Evolutionary conservation across 1,140 invertebrate genomes (phyloP).

Genomic region (roundworm (Caenorhabditis elegans)): DNA sequence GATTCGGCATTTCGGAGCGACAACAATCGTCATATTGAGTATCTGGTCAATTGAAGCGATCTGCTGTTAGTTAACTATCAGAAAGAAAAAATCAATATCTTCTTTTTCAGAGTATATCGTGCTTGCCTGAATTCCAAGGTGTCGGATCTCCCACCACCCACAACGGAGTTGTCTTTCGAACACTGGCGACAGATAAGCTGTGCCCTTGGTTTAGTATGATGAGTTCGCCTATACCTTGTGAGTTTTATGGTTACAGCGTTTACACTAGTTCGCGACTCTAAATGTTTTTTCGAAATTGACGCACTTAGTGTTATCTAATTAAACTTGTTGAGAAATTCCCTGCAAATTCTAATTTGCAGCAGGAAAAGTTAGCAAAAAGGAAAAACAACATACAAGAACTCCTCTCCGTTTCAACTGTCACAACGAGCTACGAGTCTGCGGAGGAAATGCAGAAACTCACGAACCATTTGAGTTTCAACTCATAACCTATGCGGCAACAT

Average conservation of each 20-base stretch:
- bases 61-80: conserved; percentile 6
- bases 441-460: neutral
- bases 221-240: too few relatives aligned
- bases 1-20: conserved; percentile 10
- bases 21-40: conserved; percentile 22
- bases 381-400: neutral
- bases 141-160: conserved; percentile 2
- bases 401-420: neutral
- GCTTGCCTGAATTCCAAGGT: conserved; percentile 19
- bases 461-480: neutral
- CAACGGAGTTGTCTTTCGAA: neutral
- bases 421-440: neutral
- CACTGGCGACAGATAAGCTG: conserved; percentile 5
- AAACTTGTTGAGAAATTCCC: too few relatives aligned
- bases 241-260: too few relatives aligned
- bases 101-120: neutral
- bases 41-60: neutral
- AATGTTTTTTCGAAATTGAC: too few relatives aligned
- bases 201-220: conserved; percentile 9
- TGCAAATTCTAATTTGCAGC: neutral
- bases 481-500: conserved; percentile 9
- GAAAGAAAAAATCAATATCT: neutral
- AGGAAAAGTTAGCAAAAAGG: neutral
- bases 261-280: too few relatives aligned
- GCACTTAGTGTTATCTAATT: too few relatives aligned